Base-by-base conservation (phyloP, 2,888 invertebrate genomes). In the Therioaphis trifolii region DNA sequence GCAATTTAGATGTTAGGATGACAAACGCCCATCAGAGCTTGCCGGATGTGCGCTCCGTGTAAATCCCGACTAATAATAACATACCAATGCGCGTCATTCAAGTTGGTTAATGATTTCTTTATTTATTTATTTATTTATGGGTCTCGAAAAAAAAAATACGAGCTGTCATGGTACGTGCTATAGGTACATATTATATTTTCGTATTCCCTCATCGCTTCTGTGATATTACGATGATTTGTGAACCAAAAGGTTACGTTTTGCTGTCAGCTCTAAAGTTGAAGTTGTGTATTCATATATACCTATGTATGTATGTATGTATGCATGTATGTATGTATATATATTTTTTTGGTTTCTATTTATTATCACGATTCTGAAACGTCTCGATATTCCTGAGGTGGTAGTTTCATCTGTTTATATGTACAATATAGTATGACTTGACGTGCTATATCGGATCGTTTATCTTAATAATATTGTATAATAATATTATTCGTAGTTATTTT, bases 1-100 rank as follows among this genome's bases (percentile, higher is more conserved):
- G 71, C 71, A 49, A 72, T 80, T 80, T 71, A 80, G 80, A 82
- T 24, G 49, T 72, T 72, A 15, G 61, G 69, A 72, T 72, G 80
- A 72, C 72, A 72, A 80, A 74, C 82, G 61, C 49, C 71, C 79
- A 58, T 46, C 43, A 71, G 24, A 21, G 21, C 21, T 24, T 27
- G 11, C 71, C 71, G 80, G 71, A 61, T 58, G 71, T 71, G 14
- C 61, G 55, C 80, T 43, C 55, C 55, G 55, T 21, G 61, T 71
- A 61, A 72, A 71, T 80, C 24, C 18, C 61, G 49, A 69, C 61
- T 80, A 72, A 72, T 71, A 79, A 79, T 80, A 58, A 27, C 52
- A 27, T 69, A 27, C 71, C 27, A 15, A 71, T 43, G 55, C 12
- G 40, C 14, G 40, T 43, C 52, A 55, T 55, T 79, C 27, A 27